Conservation (phyloP, 1,140 invertebrate genomes). For the Vanessa atalanta region DNA sequence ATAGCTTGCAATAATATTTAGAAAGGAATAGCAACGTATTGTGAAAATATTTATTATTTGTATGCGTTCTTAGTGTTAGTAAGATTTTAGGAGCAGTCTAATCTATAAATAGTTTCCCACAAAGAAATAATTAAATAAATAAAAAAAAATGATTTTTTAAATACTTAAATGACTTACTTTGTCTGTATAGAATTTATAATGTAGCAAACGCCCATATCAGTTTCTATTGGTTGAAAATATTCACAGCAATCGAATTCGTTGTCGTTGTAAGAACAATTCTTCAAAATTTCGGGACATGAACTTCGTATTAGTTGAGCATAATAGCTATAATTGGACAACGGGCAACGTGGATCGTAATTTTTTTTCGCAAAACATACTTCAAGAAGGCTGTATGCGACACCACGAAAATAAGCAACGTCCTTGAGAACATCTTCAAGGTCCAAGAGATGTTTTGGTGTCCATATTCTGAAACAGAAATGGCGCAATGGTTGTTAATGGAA, state of each 20-base stretch:
- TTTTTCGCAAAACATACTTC: constrained; percentile 79
- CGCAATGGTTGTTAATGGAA: not conserved
- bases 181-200: constrained; percentile 84
- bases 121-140: too few relatives aligned
- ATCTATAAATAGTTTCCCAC: too few relatives aligned
- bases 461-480: constrained; percentile 76
- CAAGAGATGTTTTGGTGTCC: constrained; percentile 83
- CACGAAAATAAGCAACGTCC: constrained; percentile 85
- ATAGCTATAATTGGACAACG: constrained; percentile 80
- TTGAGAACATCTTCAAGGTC: constrained; percentile 85
- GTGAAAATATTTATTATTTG: too few relatives aligned
- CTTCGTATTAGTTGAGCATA: constrained; percentile 82
- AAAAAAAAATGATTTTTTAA: too few relatives aligned
- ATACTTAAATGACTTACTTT: constrained; percentile 52
- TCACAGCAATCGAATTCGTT: constrained; percentile 84
- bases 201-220: constrained; percentile 85
- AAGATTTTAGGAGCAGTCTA: too few relatives aligned
- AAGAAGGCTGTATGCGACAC: constrained; percentile 83
- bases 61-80: too few relatives aligned
- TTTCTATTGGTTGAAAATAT: constrained; percentile 83
- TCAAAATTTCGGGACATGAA: constrained; percentile 81
- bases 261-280: constrained; percentile 83
- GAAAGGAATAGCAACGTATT: too few relatives aligned
- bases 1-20: too few relatives aligned
- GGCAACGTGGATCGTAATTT: constrained; percentile 60